Evolutionary conservation across 1,140 invertebrate genomes (phyloP).

Genomic region (Drosophila miranda): DNA sequence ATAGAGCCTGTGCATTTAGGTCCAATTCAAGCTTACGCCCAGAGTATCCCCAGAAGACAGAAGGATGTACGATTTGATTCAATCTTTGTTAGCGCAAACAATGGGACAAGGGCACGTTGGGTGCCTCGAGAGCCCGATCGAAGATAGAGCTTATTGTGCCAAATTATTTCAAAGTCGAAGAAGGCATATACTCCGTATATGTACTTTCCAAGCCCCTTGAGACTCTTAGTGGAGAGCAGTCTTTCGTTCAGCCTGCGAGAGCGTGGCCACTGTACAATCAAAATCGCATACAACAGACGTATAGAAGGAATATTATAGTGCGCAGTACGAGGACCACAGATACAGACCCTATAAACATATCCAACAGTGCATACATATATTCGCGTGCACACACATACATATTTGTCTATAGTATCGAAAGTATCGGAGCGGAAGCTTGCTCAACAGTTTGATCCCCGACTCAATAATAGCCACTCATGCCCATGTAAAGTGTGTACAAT

Average conservation of each 20-base stretch:
- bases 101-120: conserved; percentile 27
- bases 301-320: conserved; percentile 6
- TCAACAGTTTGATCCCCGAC: conserved; percentile 44
- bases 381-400: conserved; percentile 39
- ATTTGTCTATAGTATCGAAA: conserved; percentile 37
- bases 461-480: conserved; percentile 36
- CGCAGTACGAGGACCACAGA: conserved; percentile 2
- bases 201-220: background rate
- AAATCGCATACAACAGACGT: conserved; percentile 4
- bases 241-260: conserved; percentile 1
- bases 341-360: conserved; percentile 42
- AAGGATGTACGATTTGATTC: background rate
- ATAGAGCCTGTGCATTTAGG: conserved; percentile 33
- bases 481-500: conserved; percentile 44
- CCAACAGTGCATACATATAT: conserved; percentile 36
- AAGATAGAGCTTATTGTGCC: conserved; percentile 62
- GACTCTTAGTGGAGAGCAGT: conserved; percentile 41
- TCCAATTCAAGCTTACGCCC: conserved; percentile 20
- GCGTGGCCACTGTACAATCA: conserved; percentile 42
- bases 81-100: conserved; percentile 34
- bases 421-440: conserved; percentile 5
- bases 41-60: too few relatives aligned
- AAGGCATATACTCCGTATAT: conserved; percentile 18
- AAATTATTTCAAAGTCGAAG: conserved; percentile 48
- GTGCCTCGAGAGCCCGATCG: conserved; percentile 51